A percentile compares a stretch with the other conserved stretches of the same genome.
phyloP scores from a whole-genome alignment of 2,888 invertebrate genomes.

The Agrotis ipsilon region DNA sequence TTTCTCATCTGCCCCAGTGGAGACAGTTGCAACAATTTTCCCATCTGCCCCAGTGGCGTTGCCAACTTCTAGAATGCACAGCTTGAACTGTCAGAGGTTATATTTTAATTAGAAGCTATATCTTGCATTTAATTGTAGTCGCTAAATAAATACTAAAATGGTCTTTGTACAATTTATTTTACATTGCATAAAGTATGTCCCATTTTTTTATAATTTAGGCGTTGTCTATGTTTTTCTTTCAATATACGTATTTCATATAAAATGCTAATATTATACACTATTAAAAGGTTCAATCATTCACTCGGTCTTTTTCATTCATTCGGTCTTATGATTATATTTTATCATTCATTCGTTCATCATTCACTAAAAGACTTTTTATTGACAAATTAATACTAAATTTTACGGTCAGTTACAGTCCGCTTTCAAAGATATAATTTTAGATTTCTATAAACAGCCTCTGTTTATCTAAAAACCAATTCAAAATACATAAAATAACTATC shows the following conservation, averaged over 20 bases:
- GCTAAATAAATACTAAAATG: constrained; percentile 30
- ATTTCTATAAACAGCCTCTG: constrained; percentile 33
- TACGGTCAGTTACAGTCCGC: constrained; percentile 2
- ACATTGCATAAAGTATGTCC: constrained; percentile 4
- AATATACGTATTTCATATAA: neutral
- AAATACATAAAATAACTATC: constrained; percentile 12
- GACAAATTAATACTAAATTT: constrained; percentile 1
- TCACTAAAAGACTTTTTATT: constrained; percentile 14
- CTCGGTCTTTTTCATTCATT: constrained; percentile 12
- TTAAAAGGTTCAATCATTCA: constrained; percentile 6
- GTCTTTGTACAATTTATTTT: constrained; percentile 38
- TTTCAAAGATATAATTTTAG: constrained; percentile 22
- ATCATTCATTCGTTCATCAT: constrained; percentile 19
- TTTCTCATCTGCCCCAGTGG: no score
- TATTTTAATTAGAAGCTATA: no score
- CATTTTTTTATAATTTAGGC: neutral
- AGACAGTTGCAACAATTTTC: no score
- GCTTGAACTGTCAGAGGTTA: no score
- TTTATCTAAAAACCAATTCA: neutral
- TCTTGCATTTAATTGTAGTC: no score
- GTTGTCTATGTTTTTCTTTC: neutral
- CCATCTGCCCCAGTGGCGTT: no score
- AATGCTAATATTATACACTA: constrained; percentile 6
- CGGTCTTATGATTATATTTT: constrained; percentile 11
- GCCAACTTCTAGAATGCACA: no score